A percentile compares a stretch with the other conserved stretches of the same genome.
Evolutionary conservation across 2,888 invertebrate species (phyloP).

Genomic region (Colostygia pectinataria): DNA sequence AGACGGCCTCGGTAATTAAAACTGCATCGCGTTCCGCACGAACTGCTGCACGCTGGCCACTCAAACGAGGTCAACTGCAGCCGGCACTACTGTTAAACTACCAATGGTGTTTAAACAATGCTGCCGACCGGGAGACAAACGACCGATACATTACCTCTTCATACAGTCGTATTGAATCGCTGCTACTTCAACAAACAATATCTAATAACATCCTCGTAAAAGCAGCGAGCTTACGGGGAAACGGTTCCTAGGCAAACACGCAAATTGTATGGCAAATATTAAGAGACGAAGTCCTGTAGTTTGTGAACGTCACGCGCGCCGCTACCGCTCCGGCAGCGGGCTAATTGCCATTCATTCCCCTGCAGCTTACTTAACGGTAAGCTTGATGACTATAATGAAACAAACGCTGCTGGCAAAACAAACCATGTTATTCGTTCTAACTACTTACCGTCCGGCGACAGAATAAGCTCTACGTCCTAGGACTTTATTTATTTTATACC

Average conservation of each 20-base stretch:
- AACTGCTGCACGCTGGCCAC: slow-evolving; percentile 49
- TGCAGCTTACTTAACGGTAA: slow-evolving; percentile 73
- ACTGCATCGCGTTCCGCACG: slow-evolving; percentile 70
- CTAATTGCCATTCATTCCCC: slow-evolving; percentile 56
- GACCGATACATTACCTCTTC: slow-evolving; percentile 42
- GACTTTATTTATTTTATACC: no score
- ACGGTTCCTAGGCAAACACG: slow-evolving; percentile 73
- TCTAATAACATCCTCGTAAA: slow-evolving; percentile 53
- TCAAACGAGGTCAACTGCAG: slow-evolving; percentile 61
- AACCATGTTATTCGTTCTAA: slow-evolving; percentile 57
- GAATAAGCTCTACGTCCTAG: neutral
- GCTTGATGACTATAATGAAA: slow-evolving; percentile 68
- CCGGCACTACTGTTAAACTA: slow-evolving; percentile 45
- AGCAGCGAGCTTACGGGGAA: slow-evolving; percentile 59
- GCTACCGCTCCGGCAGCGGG: slow-evolving; percentile 45
- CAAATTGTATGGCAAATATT: slow-evolving; percentile 77
- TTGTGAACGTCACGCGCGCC: slow-evolving; percentile 53
- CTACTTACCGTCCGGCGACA: slow-evolving; percentile 41
- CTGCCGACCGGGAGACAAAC: slow-evolving; percentile 40
- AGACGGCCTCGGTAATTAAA: slow-evolving; percentile 61
- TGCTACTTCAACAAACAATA: slow-evolving; percentile 52
- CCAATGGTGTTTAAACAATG: slow-evolving; percentile 46
- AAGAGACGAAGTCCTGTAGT: slow-evolving; percentile 58
- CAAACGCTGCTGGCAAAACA: slow-evolving; percentile 55
- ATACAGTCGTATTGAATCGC: slow-evolving; percentile 38